Evolutionary conservation across 2,888 invertebrate species (phyloP), one percentile per base, ranked within the genome.

Genomic region (Nomada fucata): DNA sequence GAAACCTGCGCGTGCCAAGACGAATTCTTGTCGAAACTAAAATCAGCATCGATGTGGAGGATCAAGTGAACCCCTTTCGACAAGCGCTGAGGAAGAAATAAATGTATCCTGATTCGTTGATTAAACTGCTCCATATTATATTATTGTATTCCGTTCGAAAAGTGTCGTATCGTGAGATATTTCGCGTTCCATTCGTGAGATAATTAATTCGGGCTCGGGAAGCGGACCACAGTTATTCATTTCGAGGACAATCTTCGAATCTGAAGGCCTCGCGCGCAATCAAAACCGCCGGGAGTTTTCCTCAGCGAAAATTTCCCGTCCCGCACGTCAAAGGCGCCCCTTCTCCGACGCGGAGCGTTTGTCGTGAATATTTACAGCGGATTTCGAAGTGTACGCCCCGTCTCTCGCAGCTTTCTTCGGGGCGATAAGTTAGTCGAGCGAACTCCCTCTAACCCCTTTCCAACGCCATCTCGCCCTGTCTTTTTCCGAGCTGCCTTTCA

Each of bases 401-500:
- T 36, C 55, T 52, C 68, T 67, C 71, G n/a, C 53, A n/a, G 15
- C 15, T 29, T 76, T 78, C 76, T 76, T 73, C 61, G 72, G 47
- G 64, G 42, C 76, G 82, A 79, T 88, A 88, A 87, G 76, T 79
- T 78, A 60, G 65, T 59, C 75, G 69, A 64, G 63, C 59, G 47
- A 47, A 47, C 47, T 11, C 47, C 15, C 47, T 10, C 47, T 36
- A 36, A 7, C 36, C 36, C 36, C 7, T 36, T 36, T 0, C 36
- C 36, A 36, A 36, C 36, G 0, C 36, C 36, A 7, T 36, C 36
- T 7, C 36, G 36, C 36, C 7, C 47, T 47, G 13, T 57, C 65
- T 73, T 73, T 79, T 75, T 73, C 81, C 65, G 80, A 79, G 80
- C 73, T 70, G 76, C 68, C 84, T 87, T 87, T 84, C 81, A 78